Base-by-base conservation (phyloP, 2,888 invertebrate genomes). In the Ganaspis brasiliensis region DNA sequence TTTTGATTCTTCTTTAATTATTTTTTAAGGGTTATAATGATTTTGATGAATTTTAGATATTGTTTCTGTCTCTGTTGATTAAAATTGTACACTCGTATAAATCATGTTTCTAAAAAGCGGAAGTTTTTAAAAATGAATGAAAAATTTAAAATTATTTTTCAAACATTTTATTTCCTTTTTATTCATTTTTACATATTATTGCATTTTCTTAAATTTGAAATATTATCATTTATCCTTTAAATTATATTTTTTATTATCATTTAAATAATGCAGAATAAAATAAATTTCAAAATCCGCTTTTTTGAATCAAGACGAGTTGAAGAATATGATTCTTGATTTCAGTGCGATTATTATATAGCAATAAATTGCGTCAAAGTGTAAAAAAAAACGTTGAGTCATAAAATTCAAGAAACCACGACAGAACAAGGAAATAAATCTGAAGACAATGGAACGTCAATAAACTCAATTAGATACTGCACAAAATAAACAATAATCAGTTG, bases 381-480 rank as follows among this genome's bases (percentile, higher is more conserved):
- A 52, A 1, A 6, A 49, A 52, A 19, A 52, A 19, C 31, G 19
- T 45, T 45, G 3, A 45, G n/a, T 14, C 14, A 49, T n/a, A n/a
- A 49, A 49, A 52, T 6, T 49, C 16, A 49, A 6, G 16, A 49
- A 49, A 49, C 5, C n/a, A 16, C 49, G 16, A 9, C 8, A 9
- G 19, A 52, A 63, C 6, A 37, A 49, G 0, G n/a, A 63, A 63
- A 63, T 24, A n/a, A 45, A 45, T 67, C 26, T 19, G 52, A n/a
- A 52, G 52, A 52, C 52, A 52, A 52, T 52, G 52, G 52, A 52
- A 52, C 52, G 52, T 52, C 52, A 52, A 45, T 19, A 52, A 19
- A 52, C 16, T 52, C 52, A 52, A 52, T 52, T 19, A 52, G 19
- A 2, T 16, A 19, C 19, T 40, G 52, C 52, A 19, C 52, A 52